Evolutionary conservation across 2,797 vertebrate species (phyloP), one percentile per base, ranked within the genome.

Genomic region (Hemitrygon akajei): DNA sequence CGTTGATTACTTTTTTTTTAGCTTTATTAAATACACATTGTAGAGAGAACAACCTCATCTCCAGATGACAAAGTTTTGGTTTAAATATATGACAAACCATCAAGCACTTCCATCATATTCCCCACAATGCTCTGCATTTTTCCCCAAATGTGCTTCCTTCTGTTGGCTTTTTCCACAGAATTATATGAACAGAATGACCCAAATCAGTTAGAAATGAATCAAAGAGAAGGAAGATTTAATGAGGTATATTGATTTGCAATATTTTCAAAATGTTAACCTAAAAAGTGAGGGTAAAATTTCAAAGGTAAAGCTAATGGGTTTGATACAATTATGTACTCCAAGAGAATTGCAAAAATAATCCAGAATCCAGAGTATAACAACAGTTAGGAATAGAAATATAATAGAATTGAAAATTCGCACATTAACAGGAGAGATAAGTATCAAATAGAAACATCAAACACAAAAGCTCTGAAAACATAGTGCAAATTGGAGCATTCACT

Each of bases 31-130:
- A 75, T 76, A 75, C 27, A 76, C 63, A 12, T 69, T 92, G 91
- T 92, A 75, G 91, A 76, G 91, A 93, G 91, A 93, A 93, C 91
- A 93, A 93, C 14, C 91, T 75, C 30, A 30, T 93, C 91, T 93
- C 47, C 40, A 93, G 71, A 76, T 76, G 91, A 93, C 47, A 93
- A 93, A 0, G 14, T 58, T 76, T 75, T 58, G 40, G 37, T 75
- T 93, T 30, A 75, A 37, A 75, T 25, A 75, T 25, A 73, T 40
- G 76, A 75, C 40, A 47, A 76, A 75, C 69, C 71, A 58, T 47
- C 71, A 76, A 76, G 47, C 37, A 73, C 37, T 30, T 73, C 40
- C 69, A 40, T 92, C 73, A 93, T 56, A 7, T 22, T 76, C 71
- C 91, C 71, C 71, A 75, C 40, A 58, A 20, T 14, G 14, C 27